Evolutionary conservation across 2,113 vertebrate species (phyloP).

Genomic region (Cercopithecus mona): DNA sequence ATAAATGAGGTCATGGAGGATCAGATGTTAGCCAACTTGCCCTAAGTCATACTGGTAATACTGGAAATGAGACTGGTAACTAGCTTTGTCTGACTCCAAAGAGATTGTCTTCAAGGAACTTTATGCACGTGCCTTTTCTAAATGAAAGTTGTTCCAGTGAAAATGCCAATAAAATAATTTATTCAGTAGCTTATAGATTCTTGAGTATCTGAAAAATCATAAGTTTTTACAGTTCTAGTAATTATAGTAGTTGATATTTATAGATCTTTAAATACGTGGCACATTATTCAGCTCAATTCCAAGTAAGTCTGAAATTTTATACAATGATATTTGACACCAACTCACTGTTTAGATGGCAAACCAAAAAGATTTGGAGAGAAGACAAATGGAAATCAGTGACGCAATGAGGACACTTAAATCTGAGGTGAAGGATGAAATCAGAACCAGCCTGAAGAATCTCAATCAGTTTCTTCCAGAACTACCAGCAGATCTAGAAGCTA

Average conservation of each 20-base stretch:
- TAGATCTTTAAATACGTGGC: neutral
- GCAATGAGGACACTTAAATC: constrained; percentile 82
- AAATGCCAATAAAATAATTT: neutral
- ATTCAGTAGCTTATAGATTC: neutral
- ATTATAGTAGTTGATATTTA: neutral
- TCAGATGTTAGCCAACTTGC: neutral
- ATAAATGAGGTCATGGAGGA: neutral
- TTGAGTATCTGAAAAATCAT: neutral
- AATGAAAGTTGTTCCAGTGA: neutral
- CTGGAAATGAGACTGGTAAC: neutral
- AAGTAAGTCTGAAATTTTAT: neutral
- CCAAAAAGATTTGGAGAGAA: constrained; percentile 80
- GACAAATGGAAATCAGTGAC: constrained; percentile 81
- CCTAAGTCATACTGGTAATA: neutral
- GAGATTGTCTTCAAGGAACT: neutral
- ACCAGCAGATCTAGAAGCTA: constrained; percentile 45
- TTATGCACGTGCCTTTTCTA: neutral
- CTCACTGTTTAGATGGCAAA: constrained; percentile 78
- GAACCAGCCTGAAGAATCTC: constrained; percentile 77
- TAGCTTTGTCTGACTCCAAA: neutral
- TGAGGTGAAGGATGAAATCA: constrained; percentile 86
- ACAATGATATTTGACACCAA: neutral
- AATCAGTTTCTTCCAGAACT: constrained; percentile 69
- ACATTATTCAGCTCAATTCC: neutral
- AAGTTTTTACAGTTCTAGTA: neutral